Evolutionary conservation across 2,888 invertebrate species (phyloP), one percentile per base, ranked within the genome.

Genomic region (Marasmarcha lunaedactyla): DNA sequence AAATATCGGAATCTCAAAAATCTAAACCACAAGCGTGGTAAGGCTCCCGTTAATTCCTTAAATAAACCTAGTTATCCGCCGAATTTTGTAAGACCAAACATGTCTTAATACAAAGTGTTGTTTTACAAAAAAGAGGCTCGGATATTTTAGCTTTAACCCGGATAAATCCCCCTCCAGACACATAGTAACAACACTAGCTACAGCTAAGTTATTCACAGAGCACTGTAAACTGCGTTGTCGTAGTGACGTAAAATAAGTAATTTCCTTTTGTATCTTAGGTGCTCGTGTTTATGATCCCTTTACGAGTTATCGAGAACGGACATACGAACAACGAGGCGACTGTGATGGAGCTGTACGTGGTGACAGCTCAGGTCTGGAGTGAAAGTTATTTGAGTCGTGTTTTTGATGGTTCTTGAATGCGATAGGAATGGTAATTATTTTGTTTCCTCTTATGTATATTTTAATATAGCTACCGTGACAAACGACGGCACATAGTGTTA

Each of bases 221-320:
- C 66, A 66, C 59, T 76, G 57, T 50, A 62, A 61, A 66, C 68
- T 57, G 60, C 59, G 61, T 59, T 63, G 69, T 65, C 66, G 67
- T 59, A 64, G 58, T 55, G 61, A 71, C 73, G 71, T 79, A 78
- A 78, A 79, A 78, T 76, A 78, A 77, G 78, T 73, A 73, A 78
- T 79, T 76, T 77, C 77, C 74, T 71, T 71, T 76, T 72, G 74
- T 72, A 71, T 72, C 70, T 71, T 67, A 76, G 76, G 77, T 77
- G 77, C 68, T 49, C 43, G 51, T 64, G 63, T 78, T 77, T 78
- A 78, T 69, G 74, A 67, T 62, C 57, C 54, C 49, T 78, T 78
- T 77, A 78, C 77, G 76, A 71, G 74, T 73, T 72, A 69, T 76
- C 78, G 72, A 5, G 72, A 3, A 30, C 30, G 30, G 30, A n/a